phyloP scores from a whole-genome alignment of 1,140 invertebrate species.

The Metopolophium dirhodum region DNA sequence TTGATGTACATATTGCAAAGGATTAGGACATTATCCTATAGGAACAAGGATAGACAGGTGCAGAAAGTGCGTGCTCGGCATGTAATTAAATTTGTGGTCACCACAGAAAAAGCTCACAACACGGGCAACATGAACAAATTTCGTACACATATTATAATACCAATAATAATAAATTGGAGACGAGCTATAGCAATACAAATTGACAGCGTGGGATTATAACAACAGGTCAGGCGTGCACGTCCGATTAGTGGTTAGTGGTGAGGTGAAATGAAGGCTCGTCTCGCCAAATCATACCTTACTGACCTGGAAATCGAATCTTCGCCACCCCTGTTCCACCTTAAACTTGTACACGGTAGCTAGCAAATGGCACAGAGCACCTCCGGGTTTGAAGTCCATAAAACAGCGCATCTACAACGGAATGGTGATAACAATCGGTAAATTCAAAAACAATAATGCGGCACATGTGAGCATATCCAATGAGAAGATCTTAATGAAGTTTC shows the following conservation, averaged over 20 bases:
- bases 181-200: conserved; percentile 57
- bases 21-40: not conserved
- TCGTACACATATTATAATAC: conserved; percentile 53
- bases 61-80: conserved; percentile 51
- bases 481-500: not conserved
- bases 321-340: conserved; percentile 94
- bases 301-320: conserved; percentile 88
- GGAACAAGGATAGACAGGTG: conserved; percentile 51
- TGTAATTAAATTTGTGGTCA: conserved; percentile 49
- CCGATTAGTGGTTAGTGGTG: conserved; percentile 59
- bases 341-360: conserved; percentile 93
- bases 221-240: conserved; percentile 57
- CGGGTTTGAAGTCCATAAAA: conserved; percentile 94
- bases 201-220: conserved; percentile 56
- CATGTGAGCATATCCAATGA: not conserved
- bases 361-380: conserved; percentile 90
- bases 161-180: conserved; percentile 53
- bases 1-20: conserved; percentile 32
- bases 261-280: conserved; percentile 58
- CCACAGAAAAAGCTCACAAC: conserved; percentile 55
- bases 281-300: conserved; percentile 71
- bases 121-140: conserved; percentile 51
- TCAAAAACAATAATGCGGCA: not conserved
- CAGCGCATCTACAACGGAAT: conserved; percentile 76
- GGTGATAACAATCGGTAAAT: not conserved